Conservation (phyloP, 1,140 invertebrate genomes). For the Teleopsis dalmanni region DNA sequence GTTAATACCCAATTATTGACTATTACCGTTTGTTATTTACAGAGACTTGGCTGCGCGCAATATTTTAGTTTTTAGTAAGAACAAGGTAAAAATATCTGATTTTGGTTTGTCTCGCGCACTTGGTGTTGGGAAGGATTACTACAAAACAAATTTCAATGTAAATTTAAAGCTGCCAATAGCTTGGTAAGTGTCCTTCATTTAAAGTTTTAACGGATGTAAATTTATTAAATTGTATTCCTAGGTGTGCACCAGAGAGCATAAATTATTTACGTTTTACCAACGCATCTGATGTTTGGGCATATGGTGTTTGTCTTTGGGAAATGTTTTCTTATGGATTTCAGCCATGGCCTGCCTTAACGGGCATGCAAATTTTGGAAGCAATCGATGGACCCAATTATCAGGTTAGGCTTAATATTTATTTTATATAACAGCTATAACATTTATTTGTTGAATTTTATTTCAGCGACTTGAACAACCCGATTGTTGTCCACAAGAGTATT, state of each 20-base stretch:
- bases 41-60: conserved; percentile 91
- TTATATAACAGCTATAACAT: not conserved
- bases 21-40: conserved; percentile 25
- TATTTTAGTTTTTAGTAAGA: conserved; percentile 91
- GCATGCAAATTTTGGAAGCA: conserved; percentile 90
- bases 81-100: conserved; percentile 97
- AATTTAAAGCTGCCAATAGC: conserved; percentile 96
- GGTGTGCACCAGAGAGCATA: conserved; percentile 96
- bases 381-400: conserved; percentile 89
- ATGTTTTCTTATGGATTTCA: conserved; percentile 98
- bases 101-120: conserved; percentile 91
- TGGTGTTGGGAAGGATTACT: conserved; percentile 98
- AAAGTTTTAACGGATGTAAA: not conserved
- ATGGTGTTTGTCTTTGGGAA: conserved; percentile 97
- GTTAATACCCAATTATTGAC: not conserved
- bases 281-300: conserved; percentile 95
- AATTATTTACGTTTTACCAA: conserved; percentile 93
- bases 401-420: conserved; percentile 30
- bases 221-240: conserved; percentile 27
- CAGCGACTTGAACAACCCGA: conserved; percentile 86
- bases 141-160: conserved; percentile 97
- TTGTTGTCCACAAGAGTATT: conserved; percentile 91
- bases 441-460: not conserved
- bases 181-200: conserved; percentile 59
- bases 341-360: conserved; percentile 92